Base-by-base conservation (phyloP, 2,888 invertebrate genomes). In the Hirtodrosophila histrioides region DNA sequence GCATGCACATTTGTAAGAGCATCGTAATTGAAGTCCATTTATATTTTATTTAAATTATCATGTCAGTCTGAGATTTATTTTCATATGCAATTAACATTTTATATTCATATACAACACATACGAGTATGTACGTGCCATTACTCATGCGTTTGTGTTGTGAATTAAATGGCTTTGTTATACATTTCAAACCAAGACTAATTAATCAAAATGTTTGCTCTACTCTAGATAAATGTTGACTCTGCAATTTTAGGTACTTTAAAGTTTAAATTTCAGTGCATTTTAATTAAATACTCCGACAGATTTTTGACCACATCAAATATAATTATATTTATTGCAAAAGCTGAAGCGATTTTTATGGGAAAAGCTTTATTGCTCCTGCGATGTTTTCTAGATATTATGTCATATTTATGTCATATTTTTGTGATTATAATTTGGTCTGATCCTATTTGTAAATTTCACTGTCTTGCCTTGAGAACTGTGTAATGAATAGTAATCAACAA, bases 51-150 rank as follows among this genome's bases (percentile, higher is more conserved):
- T 43, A 43, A 53, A 45, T 69, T 43, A 43, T 43, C 40, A 54
- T 64, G 60, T 51, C 56, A 75, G 17, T 70, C 41, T 54, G 37
- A 70, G 74, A 73, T 70, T 80, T 70, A 84, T 76, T 66, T 68
- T 58, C 63, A 68, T 70, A 68, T 84, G 80, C 81, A 81, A 83
- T 86, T 86, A 83, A 56, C 62, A 80, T 86, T 69, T 83, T 68
- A 73, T 68, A 86, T 76, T 67, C 63, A 69, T 62, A 61, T 46
- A 17, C 17, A 17, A 17, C 17, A 17, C 17, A 17, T 17, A 17
- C 17, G 17, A 17, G 17, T 17, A 44, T 36, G 40, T 11, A 29
- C 27, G 39, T 60, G 58, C 27, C 63, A 41, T 45, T 64, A 39
- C 33, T 50, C 71, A 53, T 44, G 23, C 12, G 31, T 4, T 40